Evolutionary conservation across 2,113 vertebrate genomes (phyloP), one percentile per base, ranked within the genome.

Genomic region (Geococcyx californianus): DNA sequence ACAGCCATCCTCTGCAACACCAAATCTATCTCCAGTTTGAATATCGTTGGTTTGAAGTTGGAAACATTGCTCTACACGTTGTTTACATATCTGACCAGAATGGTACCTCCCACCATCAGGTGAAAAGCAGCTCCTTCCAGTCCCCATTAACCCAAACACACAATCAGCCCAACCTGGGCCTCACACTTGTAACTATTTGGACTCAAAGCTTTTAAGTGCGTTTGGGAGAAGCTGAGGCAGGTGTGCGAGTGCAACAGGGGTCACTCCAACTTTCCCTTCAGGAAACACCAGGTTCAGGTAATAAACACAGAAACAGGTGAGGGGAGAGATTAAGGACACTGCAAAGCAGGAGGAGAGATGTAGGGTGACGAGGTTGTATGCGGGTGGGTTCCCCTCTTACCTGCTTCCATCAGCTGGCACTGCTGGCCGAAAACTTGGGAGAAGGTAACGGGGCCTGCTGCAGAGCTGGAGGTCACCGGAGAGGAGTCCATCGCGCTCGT

Each of bases 381-480:
- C 0, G 4, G 1, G 1, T 4, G 0, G 0, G 0, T 5, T 29
- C 2, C 13, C 16, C 60, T 29, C 98, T 97, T 98, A 98, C 98
- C 98, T 98, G 98, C 98, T 85, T 98, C 98, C 98, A 98, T 98
- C 4, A 98, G 97, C 85, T 98, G 98, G 73, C 98, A 98, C 87
- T 98, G 98, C 94, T 98, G 98, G 8, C 98, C 98, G 0, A 98
- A 98, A 21, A 98, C 98, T 4, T 98, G 97, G 0, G 98, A 98
- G 97, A 98, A 98, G 95, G 98, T 98, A 12, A 98, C 97, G 0
- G 96, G 95, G n/a, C 94, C 94, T 2, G 95, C 11, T 0, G 96
- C 73, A 2, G 97, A 49, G 34, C 90, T 12, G 66, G 98, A 40
- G 25, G 94, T 31, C 6, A 82, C 77, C 3, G 95, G 66, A 5